These are phyloP conservation scores for Pseudochirops corinnae DNA, from an alignment of 2,797 vertebrate genomes.

Conservation along the genomic window DNA sequence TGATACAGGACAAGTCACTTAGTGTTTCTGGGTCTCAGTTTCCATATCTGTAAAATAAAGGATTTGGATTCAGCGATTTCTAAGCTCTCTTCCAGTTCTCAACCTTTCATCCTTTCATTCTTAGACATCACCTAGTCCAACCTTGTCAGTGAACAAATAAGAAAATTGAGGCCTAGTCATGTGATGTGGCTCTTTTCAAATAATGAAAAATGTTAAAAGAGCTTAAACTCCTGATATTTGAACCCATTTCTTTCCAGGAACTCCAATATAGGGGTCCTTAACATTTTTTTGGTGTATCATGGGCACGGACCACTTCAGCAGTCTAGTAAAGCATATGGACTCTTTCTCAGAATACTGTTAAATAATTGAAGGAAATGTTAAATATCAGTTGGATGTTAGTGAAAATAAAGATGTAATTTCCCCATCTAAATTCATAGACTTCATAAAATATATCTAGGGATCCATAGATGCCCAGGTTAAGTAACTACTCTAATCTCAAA, in stretches of 20 bases:
- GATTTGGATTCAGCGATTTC: not conserved
- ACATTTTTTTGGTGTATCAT: not conserved
- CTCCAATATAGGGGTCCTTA: not conserved
- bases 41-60: not conserved
- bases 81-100: not conserved
- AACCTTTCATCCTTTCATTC: not conserved
- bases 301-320: not conserved
- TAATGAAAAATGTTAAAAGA: not conserved
- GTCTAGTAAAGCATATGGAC: not conserved
- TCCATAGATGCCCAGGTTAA: not conserved
- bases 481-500: not conserved
- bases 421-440: not conserved
- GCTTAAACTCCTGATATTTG: not conserved
- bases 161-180: not conserved
- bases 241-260: not conserved
- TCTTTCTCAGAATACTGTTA: not conserved
- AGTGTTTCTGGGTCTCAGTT: not conserved
- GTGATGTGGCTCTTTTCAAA: not conserved
- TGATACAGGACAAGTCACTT: not conserved
- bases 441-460: not conserved
- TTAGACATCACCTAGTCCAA: not conserved
- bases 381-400: not conserved
- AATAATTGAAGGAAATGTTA: not conserved
- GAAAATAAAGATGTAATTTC: not conserved
- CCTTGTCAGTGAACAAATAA: not conserved